Evolutionary conservation across 2,797 vertebrate species (phyloP).

Genomic region (Buphagus erythrorhynchus): DNA sequence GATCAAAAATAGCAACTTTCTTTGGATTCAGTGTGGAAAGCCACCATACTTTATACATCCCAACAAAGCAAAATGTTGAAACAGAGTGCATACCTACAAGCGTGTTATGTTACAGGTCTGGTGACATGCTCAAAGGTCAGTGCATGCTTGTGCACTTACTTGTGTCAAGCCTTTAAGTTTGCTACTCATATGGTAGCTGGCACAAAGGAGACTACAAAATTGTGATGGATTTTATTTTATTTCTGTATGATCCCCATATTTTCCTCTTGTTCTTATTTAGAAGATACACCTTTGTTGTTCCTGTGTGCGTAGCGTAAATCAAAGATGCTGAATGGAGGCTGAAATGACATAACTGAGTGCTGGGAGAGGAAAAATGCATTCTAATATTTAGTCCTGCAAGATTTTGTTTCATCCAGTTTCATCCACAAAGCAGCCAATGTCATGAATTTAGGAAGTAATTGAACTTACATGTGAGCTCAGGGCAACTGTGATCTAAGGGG

Average conservation of each 20-base stretch:
- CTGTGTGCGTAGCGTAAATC: accelerated
- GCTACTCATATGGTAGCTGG: neutral
- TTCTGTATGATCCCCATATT: neutral
- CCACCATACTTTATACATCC: neutral
- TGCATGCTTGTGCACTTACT: accelerated
- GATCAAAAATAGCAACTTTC: neutral
- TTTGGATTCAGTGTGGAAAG: neutral
- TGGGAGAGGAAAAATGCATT: neutral
- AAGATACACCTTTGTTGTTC: neutral
- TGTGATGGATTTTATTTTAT: neutral
- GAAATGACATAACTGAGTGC: neutral
- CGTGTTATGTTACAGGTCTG: neutral
- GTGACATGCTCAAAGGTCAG: neutral
- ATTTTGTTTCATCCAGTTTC: neutral
- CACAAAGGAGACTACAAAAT: neutral
- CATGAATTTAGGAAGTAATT: neutral
- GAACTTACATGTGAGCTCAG: neutral
- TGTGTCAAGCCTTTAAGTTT: neutral
- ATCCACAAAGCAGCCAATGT: neutral
- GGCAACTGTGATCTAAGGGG: neutral
- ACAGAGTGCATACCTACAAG: neutral
- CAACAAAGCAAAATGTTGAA: neutral
- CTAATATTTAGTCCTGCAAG: neutral
- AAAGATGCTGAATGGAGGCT: neutral
- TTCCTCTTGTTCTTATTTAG: neutral